Percentiles rank a stretch among this genome's conserved stretches.
Conservation (phyloP, 2,888 invertebrate genomes). For the Microdon myrmicae region DNA sequence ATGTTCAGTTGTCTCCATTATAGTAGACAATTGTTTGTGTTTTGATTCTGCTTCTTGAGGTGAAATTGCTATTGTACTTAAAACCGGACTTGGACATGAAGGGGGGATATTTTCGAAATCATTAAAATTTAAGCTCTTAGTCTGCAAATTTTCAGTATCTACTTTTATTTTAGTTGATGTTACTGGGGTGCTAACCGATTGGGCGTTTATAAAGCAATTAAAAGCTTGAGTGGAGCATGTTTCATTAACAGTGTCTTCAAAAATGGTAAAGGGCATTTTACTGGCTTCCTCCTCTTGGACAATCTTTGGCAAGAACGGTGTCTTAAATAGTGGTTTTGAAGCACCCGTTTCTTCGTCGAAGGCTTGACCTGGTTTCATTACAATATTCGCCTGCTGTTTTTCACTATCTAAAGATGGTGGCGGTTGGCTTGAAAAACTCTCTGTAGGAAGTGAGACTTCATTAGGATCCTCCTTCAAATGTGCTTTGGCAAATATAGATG, state of each 20-base stretch:
- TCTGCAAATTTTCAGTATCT: conserved; percentile 20
- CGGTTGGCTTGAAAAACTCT: no score
- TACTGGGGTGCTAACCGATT: conserved; percentile 75
- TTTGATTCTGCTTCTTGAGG: conserved; percentile 53
- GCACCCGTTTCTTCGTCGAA: conserved; percentile 51
- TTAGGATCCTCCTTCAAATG: background rate
- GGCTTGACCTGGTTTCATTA: no score
- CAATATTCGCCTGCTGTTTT: no score
- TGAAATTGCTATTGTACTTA: conserved; percentile 8
- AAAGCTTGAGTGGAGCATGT: conserved; percentile 77
- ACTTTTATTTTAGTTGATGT: conserved; percentile 58
- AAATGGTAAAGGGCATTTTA: background rate
- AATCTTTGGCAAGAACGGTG: background rate
- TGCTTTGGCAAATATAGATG: background rate
- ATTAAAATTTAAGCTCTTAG: conserved; percentile 11
- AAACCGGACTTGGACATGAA: background rate
- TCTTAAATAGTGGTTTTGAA: conserved; percentile 25
- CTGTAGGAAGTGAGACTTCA: no score
- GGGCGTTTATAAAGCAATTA: conserved; percentile 72
- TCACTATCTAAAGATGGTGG: no score
- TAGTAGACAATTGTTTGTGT: conserved; percentile 63
- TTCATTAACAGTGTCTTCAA: conserved; percentile 63
- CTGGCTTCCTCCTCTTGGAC: conserved; percentile 4
- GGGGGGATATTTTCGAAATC: conserved; percentile 18
- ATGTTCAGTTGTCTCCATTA: conserved; percentile 66